Evolutionary conservation across 1,140 invertebrate genomes (phyloP).

Genomic region (Nautilus pompilius): DNA sequence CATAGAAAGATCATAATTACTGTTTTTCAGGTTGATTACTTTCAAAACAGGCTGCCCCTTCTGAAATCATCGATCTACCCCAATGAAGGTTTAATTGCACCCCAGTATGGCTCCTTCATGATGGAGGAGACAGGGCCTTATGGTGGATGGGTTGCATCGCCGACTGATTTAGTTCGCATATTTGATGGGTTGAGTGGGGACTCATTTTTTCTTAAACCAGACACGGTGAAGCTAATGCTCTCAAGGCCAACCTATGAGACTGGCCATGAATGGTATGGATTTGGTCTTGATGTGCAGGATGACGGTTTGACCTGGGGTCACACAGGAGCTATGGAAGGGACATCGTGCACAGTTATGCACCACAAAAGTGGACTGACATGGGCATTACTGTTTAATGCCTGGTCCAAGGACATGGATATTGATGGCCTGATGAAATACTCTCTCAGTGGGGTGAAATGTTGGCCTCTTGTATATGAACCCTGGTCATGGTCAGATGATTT

Average conservation of each 20-base stretch:
- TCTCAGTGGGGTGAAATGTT: conserved; percentile 15
- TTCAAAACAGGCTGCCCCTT: conserved; percentile 27
- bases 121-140: conserved; percentile 39
- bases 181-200: conserved; percentile 19
- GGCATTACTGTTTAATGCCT: conserved; percentile 42
- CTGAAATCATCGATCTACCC: conserved; percentile 21
- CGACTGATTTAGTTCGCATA: conserved; percentile 26
- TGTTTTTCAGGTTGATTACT: conserved; percentile 43
- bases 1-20: too few relatives aligned
- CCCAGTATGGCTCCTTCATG: conserved; percentile 45
- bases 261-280: conserved; percentile 44
- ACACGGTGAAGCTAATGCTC: conserved; percentile 25
- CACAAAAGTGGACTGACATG: conserved; percentile 37
- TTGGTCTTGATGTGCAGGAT: conserved; percentile 45
- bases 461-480: conserved; percentile 10
- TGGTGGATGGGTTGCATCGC: conserved; percentile 39
- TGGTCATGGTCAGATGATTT: neutral
- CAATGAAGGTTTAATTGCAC: conserved; percentile 15
- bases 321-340: conserved; percentile 49
- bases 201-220: conserved; percentile 7
- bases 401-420: conserved; percentile 44
- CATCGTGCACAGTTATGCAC: conserved; percentile 31
- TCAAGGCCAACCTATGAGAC: conserved; percentile 21
- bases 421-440: conserved; percentile 45
- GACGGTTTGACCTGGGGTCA: conserved; percentile 40